Base-by-base conservation (phyloP, 1,140 invertebrate genomes). In the Procambarus virginalis region DNA sequence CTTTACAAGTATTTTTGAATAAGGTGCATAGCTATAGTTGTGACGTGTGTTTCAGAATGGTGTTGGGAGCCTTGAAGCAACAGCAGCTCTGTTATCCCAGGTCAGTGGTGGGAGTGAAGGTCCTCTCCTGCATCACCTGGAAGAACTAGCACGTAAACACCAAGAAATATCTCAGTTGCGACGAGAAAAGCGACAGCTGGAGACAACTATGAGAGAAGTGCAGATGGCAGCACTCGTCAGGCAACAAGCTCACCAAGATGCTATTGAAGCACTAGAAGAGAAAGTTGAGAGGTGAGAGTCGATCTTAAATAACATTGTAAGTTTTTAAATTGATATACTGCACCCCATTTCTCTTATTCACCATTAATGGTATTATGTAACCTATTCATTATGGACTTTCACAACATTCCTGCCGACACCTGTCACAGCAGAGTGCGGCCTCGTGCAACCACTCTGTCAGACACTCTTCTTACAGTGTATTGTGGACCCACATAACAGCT, bases 51-150 rank as follows among this genome's bases (percentile, higher is more conserved):
- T 60, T 12, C 81, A 89, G 87, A 89, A 58, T 89, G 81, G 81
- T 48, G 17, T 89, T 20, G 87, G 87, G 9, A 89, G 51, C 55
- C 58, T 83, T n/a, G 87, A 89, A 55, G 89, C 84, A 46, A 88
- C 91, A 64, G 92, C 91, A 64, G 90, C 89, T 4, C 84, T 92
- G 20, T 46, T 93, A 20, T 90, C 85, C n/a, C 75, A 87, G 81
- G 90, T 87, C 55, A 86, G 73, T 82, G 92, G 90, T 78, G 92
- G 91, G 8, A 93, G 92, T 89, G 94, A 94, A 49, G 93, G 93
- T 14, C 96, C 96, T 90, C 96, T 98, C 94, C 93, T 98, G 34
- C 97, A 97, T 94, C 97, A 97, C 93, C 96, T 96, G 77, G 97
- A 98, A 93, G 97, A 98, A 94, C 93, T 97, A 86, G 96, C 97